Conservation (phyloP, 2,113 vertebrate species). For the Plecotus auritus region DNA sequence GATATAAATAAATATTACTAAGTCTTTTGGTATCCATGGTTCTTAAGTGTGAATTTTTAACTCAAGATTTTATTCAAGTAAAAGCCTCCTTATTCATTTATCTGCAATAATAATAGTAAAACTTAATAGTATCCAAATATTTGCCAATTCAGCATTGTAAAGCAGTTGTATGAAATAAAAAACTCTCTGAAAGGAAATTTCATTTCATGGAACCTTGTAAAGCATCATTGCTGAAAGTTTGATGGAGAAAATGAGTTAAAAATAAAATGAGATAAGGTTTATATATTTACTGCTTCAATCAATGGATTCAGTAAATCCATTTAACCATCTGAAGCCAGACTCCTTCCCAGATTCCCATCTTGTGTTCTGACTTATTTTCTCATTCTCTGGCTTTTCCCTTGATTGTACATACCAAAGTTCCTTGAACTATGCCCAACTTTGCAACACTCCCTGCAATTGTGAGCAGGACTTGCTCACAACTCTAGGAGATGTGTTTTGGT, state of each 20-base stretch:
- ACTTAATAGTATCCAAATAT: slow-evolving; percentile 41
- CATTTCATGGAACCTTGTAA: slow-evolving; percentile 12
- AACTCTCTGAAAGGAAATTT: slow-evolving; percentile 41
- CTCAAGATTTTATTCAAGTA: slow-evolving; percentile 36
- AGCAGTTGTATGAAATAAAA: slow-evolving; percentile 10
- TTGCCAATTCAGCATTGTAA: background rate
- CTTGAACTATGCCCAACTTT: background rate
- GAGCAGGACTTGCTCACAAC: background rate
- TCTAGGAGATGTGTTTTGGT: background rate
- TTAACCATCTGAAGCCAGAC: background rate
- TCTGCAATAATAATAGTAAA: background rate
- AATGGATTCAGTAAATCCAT: background rate
- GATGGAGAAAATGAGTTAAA: slow-evolving; percentile 21
- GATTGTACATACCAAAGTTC: background rate
- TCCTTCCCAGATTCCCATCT: background rate
- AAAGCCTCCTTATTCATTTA: slow-evolving; percentile 33
- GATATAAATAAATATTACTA: slow-evolving; percentile 62
- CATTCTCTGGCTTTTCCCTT: background rate
- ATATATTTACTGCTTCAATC: background rate
- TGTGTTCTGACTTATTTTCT: background rate
- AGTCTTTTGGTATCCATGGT: slow-evolving; percentile 43
- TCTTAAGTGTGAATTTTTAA: slow-evolving; percentile 54
- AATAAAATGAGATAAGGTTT: background rate
- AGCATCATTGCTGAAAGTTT: background rate
- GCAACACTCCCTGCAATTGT: background rate